phyloP scores from a whole-genome alignment of 1,140 invertebrate genomes.

The Nasonia vitripennis region DNA sequence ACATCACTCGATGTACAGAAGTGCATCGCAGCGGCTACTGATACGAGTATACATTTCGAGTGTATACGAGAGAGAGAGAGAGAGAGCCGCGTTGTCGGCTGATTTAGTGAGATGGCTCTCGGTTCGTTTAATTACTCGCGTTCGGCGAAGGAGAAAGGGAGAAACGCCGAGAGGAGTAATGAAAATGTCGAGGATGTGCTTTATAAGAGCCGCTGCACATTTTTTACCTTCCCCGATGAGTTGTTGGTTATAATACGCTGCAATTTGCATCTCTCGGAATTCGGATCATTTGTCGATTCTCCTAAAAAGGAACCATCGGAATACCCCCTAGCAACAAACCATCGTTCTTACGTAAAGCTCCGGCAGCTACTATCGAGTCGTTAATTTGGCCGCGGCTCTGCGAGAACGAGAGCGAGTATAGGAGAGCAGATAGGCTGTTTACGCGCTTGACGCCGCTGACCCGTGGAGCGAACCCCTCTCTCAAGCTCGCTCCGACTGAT shows the following conservation, averaged over 20 bases:
- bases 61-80: background rate
- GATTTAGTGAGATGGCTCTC: slow-evolving; percentile 19
- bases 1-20: too few species aligned
- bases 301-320: background rate
- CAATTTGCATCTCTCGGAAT: too few species aligned
- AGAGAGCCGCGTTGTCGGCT: background rate
- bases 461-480: background rate
- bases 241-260: too few species aligned
- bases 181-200: background rate
- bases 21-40: too few species aligned
- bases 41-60: background rate
- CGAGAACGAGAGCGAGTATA: background rate
- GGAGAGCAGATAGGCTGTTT: slow-evolving; percentile 8
- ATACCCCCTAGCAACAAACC: background rate
- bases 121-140: background rate
- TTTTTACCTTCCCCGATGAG: background rate
- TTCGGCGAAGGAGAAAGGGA: background rate
- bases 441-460: slow-evolving; percentile 15
- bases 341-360: background rate
- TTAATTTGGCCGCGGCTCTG: background rate
- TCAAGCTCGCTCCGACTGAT: background rate
- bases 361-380: background rate
- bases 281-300: too few species aligned
- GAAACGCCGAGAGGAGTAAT: background rate
- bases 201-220: background rate